Evolutionary conservation across 2,888 invertebrate genomes (phyloP).

Genomic region (Aleiodes alternator): DNA sequence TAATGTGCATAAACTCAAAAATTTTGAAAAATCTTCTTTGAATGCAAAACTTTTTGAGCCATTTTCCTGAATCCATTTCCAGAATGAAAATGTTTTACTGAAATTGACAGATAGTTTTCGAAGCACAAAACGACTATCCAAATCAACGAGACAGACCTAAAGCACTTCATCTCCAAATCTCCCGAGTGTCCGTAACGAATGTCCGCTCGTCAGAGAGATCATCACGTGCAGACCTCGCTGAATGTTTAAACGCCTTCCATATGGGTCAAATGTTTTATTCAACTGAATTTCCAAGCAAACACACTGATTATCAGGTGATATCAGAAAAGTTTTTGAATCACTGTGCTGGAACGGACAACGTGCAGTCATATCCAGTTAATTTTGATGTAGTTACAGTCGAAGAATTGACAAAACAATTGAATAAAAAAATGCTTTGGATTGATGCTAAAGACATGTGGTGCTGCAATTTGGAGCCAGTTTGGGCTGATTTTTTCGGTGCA

Average conservation of each 20-base stretch:
- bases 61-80: neutral
- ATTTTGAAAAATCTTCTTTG: neutral
- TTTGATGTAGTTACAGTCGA: slow-evolving; percentile 71
- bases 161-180: slow-evolving; percentile 89
- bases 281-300: slow-evolving; percentile 85
- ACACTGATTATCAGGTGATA: slow-evolving; percentile 85
- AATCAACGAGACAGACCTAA: slow-evolving; percentile 92
- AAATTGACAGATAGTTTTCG: slow-evolving; percentile 82
- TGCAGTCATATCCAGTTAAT: slow-evolving; percentile 65
- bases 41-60: neutral
- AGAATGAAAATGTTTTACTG: slow-evolving; percentile 22
- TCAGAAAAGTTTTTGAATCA: slow-evolving; percentile 90
- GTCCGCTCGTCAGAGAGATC: slow-evolving; percentile 79
- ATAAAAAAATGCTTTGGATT: slow-evolving; percentile 82
- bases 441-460: slow-evolving; percentile 94
- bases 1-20: neutral
- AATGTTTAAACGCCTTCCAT: slow-evolving; percentile 86
- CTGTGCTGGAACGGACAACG: slow-evolving; percentile 73
- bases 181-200: slow-evolving; percentile 85
- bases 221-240: slow-evolving; percentile 87
- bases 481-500: slow-evolving; percentile 94
- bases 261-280: slow-evolving; percentile 85
- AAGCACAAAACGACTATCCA: slow-evolving; percentile 85
- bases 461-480: slow-evolving; percentile 90
- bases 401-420: slow-evolving; percentile 77